Conservation (phyloP, 1,140 invertebrate genomes). For the Hestina assimilis region DNA sequence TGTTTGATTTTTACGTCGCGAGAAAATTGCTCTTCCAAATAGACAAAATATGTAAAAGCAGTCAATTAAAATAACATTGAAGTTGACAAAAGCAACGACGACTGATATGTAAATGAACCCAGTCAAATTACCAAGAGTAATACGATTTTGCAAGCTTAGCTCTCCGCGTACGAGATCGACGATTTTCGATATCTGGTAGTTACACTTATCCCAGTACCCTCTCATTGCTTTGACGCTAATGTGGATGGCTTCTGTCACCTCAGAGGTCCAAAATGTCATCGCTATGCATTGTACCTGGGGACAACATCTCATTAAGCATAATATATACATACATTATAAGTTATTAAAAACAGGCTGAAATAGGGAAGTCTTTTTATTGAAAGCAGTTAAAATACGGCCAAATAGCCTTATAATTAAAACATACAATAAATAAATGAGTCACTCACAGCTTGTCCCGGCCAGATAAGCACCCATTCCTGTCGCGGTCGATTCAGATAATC, state of each 20-base stretch:
- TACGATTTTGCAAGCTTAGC: constrained; percentile 92
- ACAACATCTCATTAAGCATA: too few species aligned
- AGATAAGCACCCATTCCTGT: constrained; percentile 90
- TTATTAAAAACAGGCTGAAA: too few species aligned
- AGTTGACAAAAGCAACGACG: too few species aligned
- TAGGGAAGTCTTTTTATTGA: too few species aligned
- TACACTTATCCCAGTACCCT: constrained; percentile 79
- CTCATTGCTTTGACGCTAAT: constrained; percentile 77
- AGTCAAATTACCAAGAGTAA: constrained; percentile 85
- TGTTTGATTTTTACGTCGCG: too few species aligned
- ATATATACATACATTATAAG: too few species aligned
- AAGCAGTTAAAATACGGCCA: too few species aligned
- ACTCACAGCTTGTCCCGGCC: constrained; percentile 91
- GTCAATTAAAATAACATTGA: too few species aligned
- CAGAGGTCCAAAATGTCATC: constrained; percentile 92
- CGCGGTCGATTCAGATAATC: constrained; percentile 84
- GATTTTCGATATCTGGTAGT: constrained; percentile 88
- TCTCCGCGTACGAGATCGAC: constrained; percentile 92
- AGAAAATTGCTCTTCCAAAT: too few species aligned
- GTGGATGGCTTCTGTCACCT: constrained; percentile 87
- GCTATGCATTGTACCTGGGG: constrained; percentile 89
- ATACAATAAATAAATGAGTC: too few species aligned
- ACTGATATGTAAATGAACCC: background rate
- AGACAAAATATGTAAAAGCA: too few species aligned
- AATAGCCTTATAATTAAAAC: too few species aligned